These are phyloP conservation scores for Steinernema hermaphroditum DNA, from an alignment of 2,888 invertebrate genomes.

Conservation along the genomic window DNA sequence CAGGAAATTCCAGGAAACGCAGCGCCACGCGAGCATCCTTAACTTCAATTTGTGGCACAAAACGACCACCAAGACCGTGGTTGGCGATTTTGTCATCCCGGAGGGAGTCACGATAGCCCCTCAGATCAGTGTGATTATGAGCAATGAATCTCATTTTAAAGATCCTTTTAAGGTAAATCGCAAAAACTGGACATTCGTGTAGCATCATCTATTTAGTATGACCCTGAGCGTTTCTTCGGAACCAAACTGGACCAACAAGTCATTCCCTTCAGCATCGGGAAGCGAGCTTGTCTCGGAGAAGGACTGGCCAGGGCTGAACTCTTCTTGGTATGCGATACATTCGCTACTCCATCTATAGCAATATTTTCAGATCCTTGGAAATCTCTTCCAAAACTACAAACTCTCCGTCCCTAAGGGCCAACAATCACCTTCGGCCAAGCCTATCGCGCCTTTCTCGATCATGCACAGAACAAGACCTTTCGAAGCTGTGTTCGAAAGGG, in stretches of 20 bases:
- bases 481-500: slow-evolving; percentile 1
- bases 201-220: neutral
- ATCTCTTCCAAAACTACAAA: neutral
- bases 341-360: neutral
- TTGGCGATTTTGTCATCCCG: slow-evolving; percentile 12
- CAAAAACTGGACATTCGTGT: neutral
- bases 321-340: neutral
- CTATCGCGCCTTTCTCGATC: neutral
- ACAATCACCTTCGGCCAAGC: neutral
- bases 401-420: slow-evolving; percentile 20
- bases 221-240: neutral
- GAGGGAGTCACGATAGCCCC: slow-evolving; percentile 19
- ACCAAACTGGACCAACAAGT: slow-evolving; percentile 2
- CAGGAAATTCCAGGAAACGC: neutral
- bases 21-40: slow-evolving; percentile 21
- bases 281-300: slow-evolving; percentile 10
- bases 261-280: slow-evolving; percentile 5
- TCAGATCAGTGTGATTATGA: slow-evolving; percentile 23
- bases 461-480: slow-evolving; percentile 22
- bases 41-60: slow-evolving; percentile 26
- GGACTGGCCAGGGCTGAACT: slow-evolving; percentile 2
- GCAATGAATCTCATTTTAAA: neutral
- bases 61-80: slow-evolving; percentile 15
- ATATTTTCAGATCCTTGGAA: slow-evolving; percentile 6
- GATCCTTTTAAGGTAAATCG: neutral